These are phyloP conservation scores for Sweltsa coloradensis DNA, from an alignment of 1,140 invertebrate genomes.

Conservation along the genomic window DNA sequence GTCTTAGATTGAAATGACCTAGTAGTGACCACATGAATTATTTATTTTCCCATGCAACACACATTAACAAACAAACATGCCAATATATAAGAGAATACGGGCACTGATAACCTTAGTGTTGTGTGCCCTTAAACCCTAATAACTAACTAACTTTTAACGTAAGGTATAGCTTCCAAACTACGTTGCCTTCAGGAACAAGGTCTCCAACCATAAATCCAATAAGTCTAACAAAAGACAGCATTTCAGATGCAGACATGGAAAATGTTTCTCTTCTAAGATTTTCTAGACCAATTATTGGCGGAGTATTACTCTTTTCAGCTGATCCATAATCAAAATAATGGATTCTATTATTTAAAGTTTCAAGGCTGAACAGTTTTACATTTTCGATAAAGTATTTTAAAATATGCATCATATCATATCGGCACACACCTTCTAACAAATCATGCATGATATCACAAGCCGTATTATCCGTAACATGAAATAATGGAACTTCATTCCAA, in stretches of 20 bases:
- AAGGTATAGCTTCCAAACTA: conserved; percentile 18
- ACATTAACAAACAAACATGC: too few relatives aligned
- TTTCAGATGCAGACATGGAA: conserved; percentile 20
- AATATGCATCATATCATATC: conserved; percentile 17
- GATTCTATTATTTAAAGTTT: conserved; percentile 15
- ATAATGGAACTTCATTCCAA: neutral
- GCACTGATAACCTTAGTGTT: too few relatives aligned
- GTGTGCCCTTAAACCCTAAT: too few relatives aligned
- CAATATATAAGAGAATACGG: too few relatives aligned
- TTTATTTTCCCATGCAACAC: too few relatives aligned
- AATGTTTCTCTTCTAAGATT: conserved; percentile 11
- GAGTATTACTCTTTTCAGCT: conserved; percentile 13
- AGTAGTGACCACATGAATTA: conserved; percentile 16
- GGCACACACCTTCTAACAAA: conserved; percentile 16
- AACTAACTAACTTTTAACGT: conserved; percentile 12
- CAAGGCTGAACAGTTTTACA: conserved; percentile 12
- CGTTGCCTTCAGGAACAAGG: conserved; percentile 16
- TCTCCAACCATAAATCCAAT: conserved; percentile 20
- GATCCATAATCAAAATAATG: conserved; percentile 15
- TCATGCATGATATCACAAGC: conserved; percentile 18
- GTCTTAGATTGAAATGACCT: conserved; percentile 6
- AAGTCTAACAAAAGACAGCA: conserved; percentile 15
- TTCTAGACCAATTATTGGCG: conserved; percentile 8
- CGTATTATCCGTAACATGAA: conserved; percentile 18
- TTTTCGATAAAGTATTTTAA: conserved; percentile 14